Evolutionary conservation across 2,113 vertebrate genomes (phyloP), one percentile per base, ranked within the genome.

Genomic region (Balaenoptera acutorostrata): DNA sequence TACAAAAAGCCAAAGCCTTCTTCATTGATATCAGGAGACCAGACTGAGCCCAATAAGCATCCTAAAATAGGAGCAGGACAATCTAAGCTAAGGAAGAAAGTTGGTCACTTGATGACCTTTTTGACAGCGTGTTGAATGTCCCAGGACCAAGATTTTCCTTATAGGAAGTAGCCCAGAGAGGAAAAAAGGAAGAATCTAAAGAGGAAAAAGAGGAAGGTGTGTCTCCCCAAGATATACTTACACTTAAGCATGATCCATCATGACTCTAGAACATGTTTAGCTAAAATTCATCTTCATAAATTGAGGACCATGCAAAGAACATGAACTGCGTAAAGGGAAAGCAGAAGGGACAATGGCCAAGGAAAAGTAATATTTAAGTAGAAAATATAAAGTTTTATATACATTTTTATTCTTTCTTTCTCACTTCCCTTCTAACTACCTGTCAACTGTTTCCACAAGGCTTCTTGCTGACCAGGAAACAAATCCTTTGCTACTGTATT

Each of bases 21-120:
- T 23, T 57, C 15, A 21, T 17, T 52, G 17, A 8, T 72, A 52
- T 17, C n/a, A 82, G 15, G 21, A 86, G 29, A 61, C 17, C 41
- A n/a, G 29, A 6, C 29, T 61, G 21, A 12, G 4, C 14, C 8
- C 0, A 21, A 0, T 71, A 27, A 41, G 6, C 14, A 31, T 0
- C 4, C 23, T 59, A 7, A n/a, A 68, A 59, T 29, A 12, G 39
- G 6, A 31, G 12, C 1, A 4, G 20, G 5, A 46, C 5, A 44
- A 31, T 39, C 66, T 64, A 31, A 72, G 17, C 12, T 57, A 57
- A 74, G 4, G 13, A 44, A 33, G 14, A 41, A 39, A 3, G 2
- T 20, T 64, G 31, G 55, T 66, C 44, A 46, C 3, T 31, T 55
- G 52, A 21, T 71, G 1, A 23, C 14, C 13, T 91, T 57, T 52